phyloP scores from a whole-genome alignment of 2,888 invertebrate genomes.

The Ecdyonurus torrentis region DNA sequence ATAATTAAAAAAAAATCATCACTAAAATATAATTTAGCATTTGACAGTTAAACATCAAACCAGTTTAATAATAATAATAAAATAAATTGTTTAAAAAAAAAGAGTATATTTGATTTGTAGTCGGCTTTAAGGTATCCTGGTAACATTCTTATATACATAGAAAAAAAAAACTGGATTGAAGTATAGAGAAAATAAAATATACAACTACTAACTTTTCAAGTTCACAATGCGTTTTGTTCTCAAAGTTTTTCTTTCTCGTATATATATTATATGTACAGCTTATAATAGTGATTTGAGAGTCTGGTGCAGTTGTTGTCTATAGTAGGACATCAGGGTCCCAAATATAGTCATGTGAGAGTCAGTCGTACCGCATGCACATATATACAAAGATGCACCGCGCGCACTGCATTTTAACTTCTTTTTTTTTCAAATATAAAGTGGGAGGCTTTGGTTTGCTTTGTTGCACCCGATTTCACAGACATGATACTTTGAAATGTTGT shows the following conservation, averaged over 20 bases:
- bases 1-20: no score
- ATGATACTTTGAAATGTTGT: no score
- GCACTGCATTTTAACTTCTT: not conserved
- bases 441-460: not conserved
- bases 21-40: no score
- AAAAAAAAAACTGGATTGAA: not conserved
- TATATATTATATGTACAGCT: not conserved
- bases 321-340: not conserved
- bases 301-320: no score
- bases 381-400: not conserved
- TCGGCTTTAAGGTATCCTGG: not conserved
- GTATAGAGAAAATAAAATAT: no score
- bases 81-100: no score
- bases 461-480: not conserved
- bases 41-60: no score
- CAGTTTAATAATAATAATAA: not conserved
- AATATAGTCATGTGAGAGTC: not conserved
- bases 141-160: not conserved
- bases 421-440: not conserved
- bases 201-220: not conserved
- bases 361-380: not conserved
- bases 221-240: not conserved
- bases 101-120: not conserved
- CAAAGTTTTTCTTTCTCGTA: no score
- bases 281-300: not conserved